A percentile compares a stretch with the other conserved stretches of the same genome.
Conservation (phyloP, 2,888 invertebrate species). For the Stenolophus ochropezus region DNA sequence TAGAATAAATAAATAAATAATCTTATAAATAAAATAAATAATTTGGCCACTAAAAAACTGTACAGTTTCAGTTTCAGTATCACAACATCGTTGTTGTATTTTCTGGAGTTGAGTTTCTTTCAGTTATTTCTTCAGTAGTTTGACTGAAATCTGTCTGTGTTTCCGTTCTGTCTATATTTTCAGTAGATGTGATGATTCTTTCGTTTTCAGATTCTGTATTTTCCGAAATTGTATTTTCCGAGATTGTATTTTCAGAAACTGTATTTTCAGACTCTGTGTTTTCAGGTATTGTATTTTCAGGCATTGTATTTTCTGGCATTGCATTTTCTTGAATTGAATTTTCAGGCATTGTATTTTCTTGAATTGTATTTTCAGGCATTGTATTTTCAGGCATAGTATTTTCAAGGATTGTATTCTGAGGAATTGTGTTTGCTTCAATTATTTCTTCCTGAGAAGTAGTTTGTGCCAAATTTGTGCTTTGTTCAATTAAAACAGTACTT, state of each 20-base stretch:
- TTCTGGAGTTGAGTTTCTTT: neutral
- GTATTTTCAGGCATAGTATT: neutral
- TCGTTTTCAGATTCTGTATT: neutral
- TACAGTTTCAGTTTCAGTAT: constrained; percentile 8
- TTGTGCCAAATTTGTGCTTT: neutral
- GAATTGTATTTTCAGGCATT: neutral
- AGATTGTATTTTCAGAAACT: neutral
- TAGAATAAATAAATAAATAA: constrained; percentile 40
- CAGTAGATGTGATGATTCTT: neutral
- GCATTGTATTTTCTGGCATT: too few relatives aligned
- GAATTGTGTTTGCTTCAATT: neutral
- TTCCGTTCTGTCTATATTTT: neutral
- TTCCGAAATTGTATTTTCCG: neutral
- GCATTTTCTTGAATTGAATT: neutral
- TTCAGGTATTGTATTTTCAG: neutral
- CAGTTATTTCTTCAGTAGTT: constrained; percentile 11
- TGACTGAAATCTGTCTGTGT: neutral
- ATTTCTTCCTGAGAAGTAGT: neutral
- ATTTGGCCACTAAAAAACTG: constrained; percentile 29
- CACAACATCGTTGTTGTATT: constrained; percentile 13
- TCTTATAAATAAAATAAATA: constrained; percentile 34
- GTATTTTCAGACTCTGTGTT: neutral
- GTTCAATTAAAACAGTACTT: neutral
- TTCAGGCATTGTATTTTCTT: neutral
- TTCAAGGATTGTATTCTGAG: neutral